phyloP scores from a whole-genome alignment of 1,140 invertebrate species.

The Mylabris phalerata region DNA sequence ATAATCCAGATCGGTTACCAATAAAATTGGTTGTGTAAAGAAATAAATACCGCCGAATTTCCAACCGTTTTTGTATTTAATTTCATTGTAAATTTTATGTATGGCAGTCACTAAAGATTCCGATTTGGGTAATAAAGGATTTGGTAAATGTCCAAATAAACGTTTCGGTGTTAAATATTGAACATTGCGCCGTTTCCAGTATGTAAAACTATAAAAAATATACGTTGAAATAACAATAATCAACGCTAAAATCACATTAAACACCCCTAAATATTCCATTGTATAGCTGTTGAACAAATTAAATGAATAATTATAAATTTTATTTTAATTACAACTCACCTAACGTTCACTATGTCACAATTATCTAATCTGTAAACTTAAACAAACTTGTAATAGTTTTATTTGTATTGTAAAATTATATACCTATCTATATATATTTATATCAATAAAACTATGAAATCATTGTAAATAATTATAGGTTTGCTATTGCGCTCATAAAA shows the following conservation, averaged over 20 bases:
- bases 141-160: constrained; percentile 19
- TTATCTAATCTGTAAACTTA: too few relatives aligned
- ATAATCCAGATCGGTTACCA: constrained; percentile 49
- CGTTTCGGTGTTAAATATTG: constrained; percentile 5
- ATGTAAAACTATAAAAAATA: constrained; percentile 6
- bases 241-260: neutral
- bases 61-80: constrained; percentile 3
- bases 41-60: constrained; percentile 32
- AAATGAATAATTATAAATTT: too few relatives aligned
- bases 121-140: constrained; percentile 8
- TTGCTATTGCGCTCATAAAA: too few relatives aligned
- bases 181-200: constrained; percentile 14
- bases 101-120: constrained; percentile 5
- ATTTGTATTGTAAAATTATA: too few relatives aligned
- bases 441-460: too few relatives aligned
- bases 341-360: too few relatives aligned
- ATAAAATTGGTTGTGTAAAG: constrained; percentile 42
- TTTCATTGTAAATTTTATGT: neutral
- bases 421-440: constrained; percentile 5
- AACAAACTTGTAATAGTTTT: too few relatives aligned
- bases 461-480: too few relatives aligned
- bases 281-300: too few relatives aligned
- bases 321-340: too few relatives aligned
- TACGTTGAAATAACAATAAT: neutral
- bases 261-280: too few relatives aligned